A percentile compares a stretch with the other conserved stretches of the same genome.
Evolutionary conservation across 2,888 invertebrate genomes (phyloP).

Genomic region (Ophraella communa): DNA sequence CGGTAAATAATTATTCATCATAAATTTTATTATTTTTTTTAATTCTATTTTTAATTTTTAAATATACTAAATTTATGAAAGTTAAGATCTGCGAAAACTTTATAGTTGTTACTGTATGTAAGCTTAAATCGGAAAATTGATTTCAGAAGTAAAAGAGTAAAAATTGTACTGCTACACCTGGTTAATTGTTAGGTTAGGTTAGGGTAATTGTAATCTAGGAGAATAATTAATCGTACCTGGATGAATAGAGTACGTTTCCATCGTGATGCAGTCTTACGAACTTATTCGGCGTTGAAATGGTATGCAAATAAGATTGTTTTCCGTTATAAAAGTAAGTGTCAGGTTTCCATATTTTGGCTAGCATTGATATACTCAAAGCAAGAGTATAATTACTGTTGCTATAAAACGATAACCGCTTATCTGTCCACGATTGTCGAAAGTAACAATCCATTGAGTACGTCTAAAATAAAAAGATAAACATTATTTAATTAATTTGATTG

Average conservation of each 20-base stretch:
- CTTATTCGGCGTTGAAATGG: constrained; percentile 85
- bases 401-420: constrained; percentile 75
- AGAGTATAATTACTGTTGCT: constrained; percentile 70
- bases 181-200: too few species aligned
- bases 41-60: too few species aligned
- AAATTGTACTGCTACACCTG: too few species aligned
- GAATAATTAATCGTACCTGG: constrained; percentile 62
- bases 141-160: too few species aligned
- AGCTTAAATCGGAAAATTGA: too few species aligned
- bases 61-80: too few species aligned
- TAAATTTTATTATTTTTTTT: too few species aligned
- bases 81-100: too few species aligned
- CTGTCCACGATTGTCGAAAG: constrained; percentile 86
- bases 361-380: constrained; percentile 79
- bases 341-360: constrained; percentile 84
- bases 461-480: constrained; percentile 58
- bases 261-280: constrained; percentile 79
- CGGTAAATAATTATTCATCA: too few species aligned
- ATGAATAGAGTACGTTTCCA: constrained; percentile 77
- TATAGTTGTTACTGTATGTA: too few species aligned
- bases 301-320: constrained; percentile 82
- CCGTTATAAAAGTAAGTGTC: constrained; percentile 87
- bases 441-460: constrained; percentile 88
- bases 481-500: not conserved
- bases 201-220: not conserved